Conservation (phyloP, 2,113 vertebrate species). For the Siphamia tubifer region DNA sequence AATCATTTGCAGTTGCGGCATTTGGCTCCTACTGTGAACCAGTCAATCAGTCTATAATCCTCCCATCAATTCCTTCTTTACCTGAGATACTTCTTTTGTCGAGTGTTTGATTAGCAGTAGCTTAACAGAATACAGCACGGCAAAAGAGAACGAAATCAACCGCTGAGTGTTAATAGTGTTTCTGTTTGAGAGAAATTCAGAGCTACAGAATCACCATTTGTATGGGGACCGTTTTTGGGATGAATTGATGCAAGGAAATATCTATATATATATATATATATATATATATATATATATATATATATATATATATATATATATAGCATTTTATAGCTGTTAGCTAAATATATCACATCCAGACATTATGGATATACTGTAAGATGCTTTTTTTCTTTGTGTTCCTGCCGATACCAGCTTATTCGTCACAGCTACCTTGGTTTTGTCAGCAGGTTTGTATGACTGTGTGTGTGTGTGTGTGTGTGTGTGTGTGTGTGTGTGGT, state of each 20-base stretch:
- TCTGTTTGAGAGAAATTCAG: not conserved
- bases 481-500: constrained; percentile 5
- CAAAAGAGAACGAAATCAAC: not conserved
- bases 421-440: not conserved
- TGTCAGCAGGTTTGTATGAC: constrained; percentile 13
- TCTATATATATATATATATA: no score
- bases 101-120: not conserved
- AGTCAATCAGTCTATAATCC: no score
- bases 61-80: no score
- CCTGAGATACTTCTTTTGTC: constrained; percentile 8
- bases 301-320: no score
- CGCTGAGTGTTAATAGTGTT: not conserved
- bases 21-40: no score
- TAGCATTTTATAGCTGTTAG: no score
- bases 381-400: not conserved
- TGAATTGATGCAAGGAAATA: not conserved
- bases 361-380: no score
- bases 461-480: no score
- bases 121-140: not conserved
- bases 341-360: no score
- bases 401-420: not conserved
- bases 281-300: no score
- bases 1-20: no score
- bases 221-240: not conserved
- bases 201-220: not conserved